Evolutionary conservation across 2,113 vertebrate species (phyloP).

Genomic region (Silurus asotus): DNA sequence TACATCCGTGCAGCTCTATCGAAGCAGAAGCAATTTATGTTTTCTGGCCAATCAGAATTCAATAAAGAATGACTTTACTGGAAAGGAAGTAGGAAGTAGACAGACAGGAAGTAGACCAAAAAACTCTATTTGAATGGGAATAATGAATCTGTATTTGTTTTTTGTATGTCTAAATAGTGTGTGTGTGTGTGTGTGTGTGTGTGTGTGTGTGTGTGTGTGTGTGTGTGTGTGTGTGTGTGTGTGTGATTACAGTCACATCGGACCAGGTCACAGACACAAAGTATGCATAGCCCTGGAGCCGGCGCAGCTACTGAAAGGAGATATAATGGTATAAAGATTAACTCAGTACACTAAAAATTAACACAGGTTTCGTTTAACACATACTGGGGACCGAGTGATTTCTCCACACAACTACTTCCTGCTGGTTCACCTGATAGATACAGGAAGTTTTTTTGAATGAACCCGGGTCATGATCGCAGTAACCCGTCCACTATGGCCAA

Average conservation of each 20-base stretch:
- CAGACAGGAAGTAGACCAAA: not conserved
- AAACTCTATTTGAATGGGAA: not conserved
- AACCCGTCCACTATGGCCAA: too few species aligned
- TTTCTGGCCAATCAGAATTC: not conserved
- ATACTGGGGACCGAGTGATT: not conserved
- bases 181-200: not conserved
- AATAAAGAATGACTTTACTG: not conserved
- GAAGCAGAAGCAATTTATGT: too few species aligned
- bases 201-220: not conserved
- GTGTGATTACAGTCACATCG: constrained; percentile 73
- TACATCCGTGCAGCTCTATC: too few species aligned
- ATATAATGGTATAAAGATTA: constrained; percentile 83
- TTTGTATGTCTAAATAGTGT: not conserved
- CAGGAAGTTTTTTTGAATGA: too few species aligned
- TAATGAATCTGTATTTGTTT: not conserved
- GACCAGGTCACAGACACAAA: constrained; percentile 77
- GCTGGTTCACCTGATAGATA: too few species aligned
- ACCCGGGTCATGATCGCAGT: too few species aligned
- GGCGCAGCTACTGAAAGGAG: constrained; percentile 92
- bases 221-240: not conserved
- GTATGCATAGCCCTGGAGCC: constrained; percentile 85
- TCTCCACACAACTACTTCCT: too few species aligned
- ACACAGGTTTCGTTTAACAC: not conserved
- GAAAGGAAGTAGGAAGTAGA: not conserved
- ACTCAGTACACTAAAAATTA: not conserved